Evolutionary conservation across 1,140 invertebrate species (phyloP).

Genomic region (Cheumatopsyche charites): DNA sequence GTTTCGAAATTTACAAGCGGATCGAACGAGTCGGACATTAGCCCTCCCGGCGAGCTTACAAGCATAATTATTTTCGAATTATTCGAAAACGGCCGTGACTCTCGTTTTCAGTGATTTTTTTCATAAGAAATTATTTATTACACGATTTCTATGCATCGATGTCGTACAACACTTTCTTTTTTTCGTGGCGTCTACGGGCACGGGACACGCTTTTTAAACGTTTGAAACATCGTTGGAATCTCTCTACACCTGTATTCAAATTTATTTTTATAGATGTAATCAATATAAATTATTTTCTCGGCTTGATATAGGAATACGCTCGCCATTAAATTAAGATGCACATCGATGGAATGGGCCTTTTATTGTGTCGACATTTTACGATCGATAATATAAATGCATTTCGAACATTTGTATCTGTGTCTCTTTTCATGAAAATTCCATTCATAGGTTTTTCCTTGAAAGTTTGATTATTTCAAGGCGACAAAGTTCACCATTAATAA

Average conservation of each 20-base stretch:
- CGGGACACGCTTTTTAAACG: not conserved
- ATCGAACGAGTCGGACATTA: too few relatives aligned
- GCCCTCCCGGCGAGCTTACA: too few relatives aligned
- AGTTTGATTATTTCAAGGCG: too few relatives aligned
- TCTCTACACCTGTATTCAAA: not conserved
- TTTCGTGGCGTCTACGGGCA: not conserved
- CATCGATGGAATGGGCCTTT: not conserved
- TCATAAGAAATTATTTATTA: slow-evolving; percentile 4
- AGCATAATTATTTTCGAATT: too few relatives aligned
- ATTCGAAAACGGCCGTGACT: too few relatives aligned
- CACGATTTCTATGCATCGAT: not conserved
- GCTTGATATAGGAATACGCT: not conserved
- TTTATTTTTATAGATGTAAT: slow-evolving; percentile 18
- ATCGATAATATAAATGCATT: too few relatives aligned
- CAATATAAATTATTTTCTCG: slow-evolving; percentile 18
- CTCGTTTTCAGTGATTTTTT: too few relatives aligned
- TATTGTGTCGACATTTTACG: not conserved
- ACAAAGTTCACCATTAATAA: too few relatives aligned
- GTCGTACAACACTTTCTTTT: slow-evolving; percentile 17
- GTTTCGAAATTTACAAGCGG: too few relatives aligned
- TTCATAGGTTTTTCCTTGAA: too few relatives aligned
- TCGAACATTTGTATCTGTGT: too few relatives aligned
- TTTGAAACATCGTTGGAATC: not conserved
- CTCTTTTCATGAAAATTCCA: too few relatives aligned
- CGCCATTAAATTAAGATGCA: slow-evolving; percentile 10